Percentiles rank a stretch among this genome's conserved stretches.
phyloP scores from a whole-genome alignment of 37 sponge, comb jelly and placozoan species.

The Cladorhizidae sp. region DNA sequence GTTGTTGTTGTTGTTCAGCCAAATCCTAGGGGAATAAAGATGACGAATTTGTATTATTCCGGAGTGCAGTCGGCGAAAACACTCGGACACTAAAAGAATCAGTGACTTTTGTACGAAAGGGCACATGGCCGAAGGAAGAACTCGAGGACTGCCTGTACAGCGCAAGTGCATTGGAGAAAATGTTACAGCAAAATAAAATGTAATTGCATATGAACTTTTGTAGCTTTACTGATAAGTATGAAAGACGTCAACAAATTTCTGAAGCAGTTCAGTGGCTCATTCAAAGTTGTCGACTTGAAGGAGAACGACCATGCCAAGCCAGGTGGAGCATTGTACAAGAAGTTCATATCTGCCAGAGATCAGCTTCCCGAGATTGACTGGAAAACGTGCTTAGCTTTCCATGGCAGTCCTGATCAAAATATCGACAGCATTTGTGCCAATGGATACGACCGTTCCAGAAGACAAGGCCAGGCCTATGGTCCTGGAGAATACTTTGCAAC shows the following conservation, averaged over 20 bases:
- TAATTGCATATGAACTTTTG: background rate
- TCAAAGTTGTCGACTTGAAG: constrained; percentile 49
- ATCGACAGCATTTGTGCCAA: constrained; percentile 73
- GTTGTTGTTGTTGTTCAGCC: background rate
- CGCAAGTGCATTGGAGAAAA: constrained; percentile 40
- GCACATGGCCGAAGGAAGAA: constrained; percentile 63
- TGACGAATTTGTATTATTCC: constrained; percentile 60
- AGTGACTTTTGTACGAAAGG: constrained; percentile 73
- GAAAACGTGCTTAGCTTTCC: constrained; percentile 78
- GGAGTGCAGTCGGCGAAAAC: constrained; percentile 37
- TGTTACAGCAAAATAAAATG: background rate
- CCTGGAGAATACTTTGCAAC: constrained; percentile 85
- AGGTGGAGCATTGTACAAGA: constrained; percentile 65
- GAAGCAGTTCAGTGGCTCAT: constrained; percentile 31
- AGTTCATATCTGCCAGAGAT: constrained; percentile 39
- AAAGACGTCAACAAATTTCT: constrained; percentile 64
- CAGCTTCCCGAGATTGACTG: constrained; percentile 54
- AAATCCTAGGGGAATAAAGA: constrained; percentile 24
- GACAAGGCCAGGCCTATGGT: constrained; percentile 77
- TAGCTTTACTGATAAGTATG: constrained; percentile 40
- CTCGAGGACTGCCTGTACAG: constrained; percentile 39
- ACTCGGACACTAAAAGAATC: constrained; percentile 3
- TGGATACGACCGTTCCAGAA: constrained; percentile 59
- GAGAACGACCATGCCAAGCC: constrained; percentile 76
- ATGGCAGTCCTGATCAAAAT: constrained; percentile 70